phyloP scores from a whole-genome alignment of 2,888 invertebrate genomes.

The Trissoscelio sp. region DNA sequence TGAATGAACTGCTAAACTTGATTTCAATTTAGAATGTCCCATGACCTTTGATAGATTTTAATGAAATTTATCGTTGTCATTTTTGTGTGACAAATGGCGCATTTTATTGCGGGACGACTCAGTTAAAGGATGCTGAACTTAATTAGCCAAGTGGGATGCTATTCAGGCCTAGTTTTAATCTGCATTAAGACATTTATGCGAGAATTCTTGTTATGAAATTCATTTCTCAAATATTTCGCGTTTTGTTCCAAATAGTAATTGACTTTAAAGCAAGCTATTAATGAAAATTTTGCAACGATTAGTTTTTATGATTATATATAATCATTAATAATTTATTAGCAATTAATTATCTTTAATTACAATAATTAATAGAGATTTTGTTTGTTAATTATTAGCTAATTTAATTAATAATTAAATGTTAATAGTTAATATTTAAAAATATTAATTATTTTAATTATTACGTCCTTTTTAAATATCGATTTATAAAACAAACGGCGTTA shows the following conservation, averaged over 20 bases:
- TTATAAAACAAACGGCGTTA: too few relatives aligned
- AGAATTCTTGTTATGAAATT: neutral
- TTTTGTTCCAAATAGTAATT: neutral
- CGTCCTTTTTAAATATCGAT: too few relatives aligned
- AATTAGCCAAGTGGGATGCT: slow-evolving; percentile 13
- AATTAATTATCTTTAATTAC: too few relatives aligned
- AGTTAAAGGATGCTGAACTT: slow-evolving; percentile 4
- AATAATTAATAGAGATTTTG: too few relatives aligned
- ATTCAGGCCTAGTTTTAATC: slow-evolving; percentile 2
- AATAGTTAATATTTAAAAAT: too few relatives aligned
- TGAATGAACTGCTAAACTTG: neutral
- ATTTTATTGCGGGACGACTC: slow-evolving; percentile 7
- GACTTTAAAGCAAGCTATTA: too few relatives aligned
- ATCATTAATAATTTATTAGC: too few relatives aligned
- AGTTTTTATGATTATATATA: too few relatives aligned
- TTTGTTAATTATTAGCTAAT: too few relatives aligned
- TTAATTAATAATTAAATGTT: too few relatives aligned
- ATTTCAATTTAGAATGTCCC: neutral
- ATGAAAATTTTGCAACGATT: too few relatives aligned
- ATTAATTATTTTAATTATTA: too few relatives aligned
- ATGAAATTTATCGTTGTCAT: slow-evolving; percentile 3
- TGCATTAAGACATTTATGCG: slow-evolving; percentile 10
- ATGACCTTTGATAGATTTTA: neutral
- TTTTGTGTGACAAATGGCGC: slow-evolving; percentile 6
- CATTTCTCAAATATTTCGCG: neutral